Base-by-base conservation (phyloP, 1,140 invertebrate species). In the Orius insidiosus region DNA sequence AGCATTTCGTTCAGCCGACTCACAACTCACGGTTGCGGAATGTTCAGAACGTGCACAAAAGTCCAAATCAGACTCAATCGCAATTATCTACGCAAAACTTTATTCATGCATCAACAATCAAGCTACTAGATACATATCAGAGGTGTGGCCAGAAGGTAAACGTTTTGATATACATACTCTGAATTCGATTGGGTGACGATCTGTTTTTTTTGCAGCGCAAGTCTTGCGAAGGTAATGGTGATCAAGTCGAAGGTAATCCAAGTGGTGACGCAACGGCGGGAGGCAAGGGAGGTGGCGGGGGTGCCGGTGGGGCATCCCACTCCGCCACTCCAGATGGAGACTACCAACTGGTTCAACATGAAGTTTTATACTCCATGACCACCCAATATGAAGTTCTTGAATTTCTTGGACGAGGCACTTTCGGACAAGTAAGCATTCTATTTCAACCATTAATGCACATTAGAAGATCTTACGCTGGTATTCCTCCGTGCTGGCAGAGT, bases 271-370 rank as follows among this genome's bases (percentile, higher is more conserved):
- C 56, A 72, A 80, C 83, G 69, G 75, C 80, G 56, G 80, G 78
- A 66, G 80, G 77, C 65, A 81, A 82, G 63, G 63, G 63, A 55
- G 63, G 55, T 45, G 62, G 47, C 19, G 54, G 49, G 45, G 49
- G 45, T 37, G 49, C 52, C 41, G 54, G 52, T 19, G 48, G 50
- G 38, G 51, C 53, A 44, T 49, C 52, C 32, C 46, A 53, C 34
- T 50, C 49, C 59, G 71, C 75, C 61, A 69, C 82, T 60, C 74
- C 81, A 55, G 93, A 97, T 67, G 94, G 94, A 37, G 94, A 97
- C 68, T 97, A 97, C 68, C 89, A 95, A 63, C 72, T 97, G 60
- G 92, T 97, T 24, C 90, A 97, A 66, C 93, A 98, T 68, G 94
- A 97, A 68, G 92, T 56, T 52, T 76, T 98, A 50, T 95, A 92